Conservation (phyloP, 2,113 vertebrate species). For the Neoarius graeffei region DNA sequence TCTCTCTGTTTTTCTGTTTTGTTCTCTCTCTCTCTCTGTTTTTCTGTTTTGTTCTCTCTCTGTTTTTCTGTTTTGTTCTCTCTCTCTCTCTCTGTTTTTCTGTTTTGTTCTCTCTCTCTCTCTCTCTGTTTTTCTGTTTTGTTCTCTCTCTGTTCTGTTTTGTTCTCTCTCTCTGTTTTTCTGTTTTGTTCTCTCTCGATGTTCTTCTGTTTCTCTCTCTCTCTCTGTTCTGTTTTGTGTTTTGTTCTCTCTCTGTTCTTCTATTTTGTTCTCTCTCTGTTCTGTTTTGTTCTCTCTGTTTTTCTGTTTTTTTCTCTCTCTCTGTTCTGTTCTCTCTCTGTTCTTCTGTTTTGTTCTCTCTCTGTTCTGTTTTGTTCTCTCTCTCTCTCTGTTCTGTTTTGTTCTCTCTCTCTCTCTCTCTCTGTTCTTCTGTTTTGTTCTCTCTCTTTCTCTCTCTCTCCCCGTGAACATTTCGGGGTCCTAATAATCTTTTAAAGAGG, state of each 20-base stretch:
- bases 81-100: no score
- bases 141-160: no score
- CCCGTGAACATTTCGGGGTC: neutral
- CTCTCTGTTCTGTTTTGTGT: neutral
- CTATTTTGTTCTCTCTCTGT: neutral
- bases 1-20: rapidly evolving
- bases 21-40: no score
- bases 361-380: neutral
- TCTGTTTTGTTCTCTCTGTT: neutral
- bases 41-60: no score
- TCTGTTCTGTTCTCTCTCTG: neutral
- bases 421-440: neutral
- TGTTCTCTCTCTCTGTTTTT: no score
- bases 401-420: constrained; percentile 3
- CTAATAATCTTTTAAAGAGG: neutral
- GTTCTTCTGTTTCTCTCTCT: neutral
- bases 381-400: neutral
- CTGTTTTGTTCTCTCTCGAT: neutral
- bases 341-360: neutral
- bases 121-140: no score
- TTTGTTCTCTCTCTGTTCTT: no score
- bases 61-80: no score
- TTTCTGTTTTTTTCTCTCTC: neutral
- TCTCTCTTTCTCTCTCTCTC: constrained; percentile 22
- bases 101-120: no score